phyloP scores from a whole-genome alignment of 2,888 invertebrate genomes.

The Thymelicus acteon region DNA sequence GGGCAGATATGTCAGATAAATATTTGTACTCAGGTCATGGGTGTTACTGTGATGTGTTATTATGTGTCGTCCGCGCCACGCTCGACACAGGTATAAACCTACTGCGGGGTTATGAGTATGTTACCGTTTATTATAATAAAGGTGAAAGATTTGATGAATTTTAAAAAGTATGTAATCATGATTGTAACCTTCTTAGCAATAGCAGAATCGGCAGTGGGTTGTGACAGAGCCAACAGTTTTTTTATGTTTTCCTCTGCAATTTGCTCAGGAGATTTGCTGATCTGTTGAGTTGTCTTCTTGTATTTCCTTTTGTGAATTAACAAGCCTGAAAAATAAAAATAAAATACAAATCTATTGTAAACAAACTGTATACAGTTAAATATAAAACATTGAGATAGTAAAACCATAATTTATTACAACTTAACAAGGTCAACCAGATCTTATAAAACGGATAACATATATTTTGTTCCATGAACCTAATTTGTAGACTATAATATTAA shows the following conservation, averaged over 20 bases:
- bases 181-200: slow-evolving; percentile 74
- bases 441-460: no score
- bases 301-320: slow-evolving; percentile 44
- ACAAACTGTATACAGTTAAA: background rate
- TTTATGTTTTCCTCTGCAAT: slow-evolving; percentile 74
- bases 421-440: no score
- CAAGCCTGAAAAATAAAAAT: slow-evolving; percentile 9
- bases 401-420: background rate
- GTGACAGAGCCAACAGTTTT: slow-evolving; percentile 77
- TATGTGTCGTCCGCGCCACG: no score
- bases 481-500: no score
- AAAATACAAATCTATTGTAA: background rate
- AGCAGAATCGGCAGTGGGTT: slow-evolving; percentile 59
- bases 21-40: no score
- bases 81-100: no score
- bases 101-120: no score
- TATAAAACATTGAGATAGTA: slow-evolving; percentile 20
- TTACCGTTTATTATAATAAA: no score
- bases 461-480: no score
- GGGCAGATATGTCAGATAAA: no score
- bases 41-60: no score
- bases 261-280: slow-evolving; percentile 53
- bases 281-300: slow-evolving; percentile 51
- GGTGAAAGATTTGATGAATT: no score
- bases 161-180: background rate